Percentiles rank a stretch among this genome's conserved stretches.
phyloP scores from a whole-genome alignment of 92 coral and sea anemone genomes.

The Phymanthus crucifer region DNA sequence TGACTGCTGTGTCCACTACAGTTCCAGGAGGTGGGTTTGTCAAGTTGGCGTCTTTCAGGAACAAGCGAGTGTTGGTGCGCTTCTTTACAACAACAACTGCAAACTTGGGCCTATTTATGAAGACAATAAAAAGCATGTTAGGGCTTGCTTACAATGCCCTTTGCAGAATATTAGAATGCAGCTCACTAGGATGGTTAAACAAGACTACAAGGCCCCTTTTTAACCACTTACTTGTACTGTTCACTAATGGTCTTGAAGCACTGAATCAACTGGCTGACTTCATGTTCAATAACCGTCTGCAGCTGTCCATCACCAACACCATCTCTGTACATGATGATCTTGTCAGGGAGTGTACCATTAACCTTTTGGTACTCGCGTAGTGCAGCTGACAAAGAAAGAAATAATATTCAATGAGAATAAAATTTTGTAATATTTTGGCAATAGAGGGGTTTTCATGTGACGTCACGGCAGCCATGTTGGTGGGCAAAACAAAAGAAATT shows the following conservation, averaged over 20 bases:
- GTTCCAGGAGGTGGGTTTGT: slow-evolving; percentile 89
- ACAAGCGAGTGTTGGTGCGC: slow-evolving; percentile 80
- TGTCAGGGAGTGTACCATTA: slow-evolving; percentile 73
- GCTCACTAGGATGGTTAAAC: no score
- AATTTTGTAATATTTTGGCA: neutral
- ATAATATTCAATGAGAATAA: neutral
- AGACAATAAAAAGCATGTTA: neutral
- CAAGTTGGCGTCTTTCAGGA: slow-evolving; percentile 46
- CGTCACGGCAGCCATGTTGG: no score
- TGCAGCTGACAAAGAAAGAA: slow-evolving; percentile 54
- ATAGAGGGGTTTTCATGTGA: no score
- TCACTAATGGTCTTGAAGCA: slow-evolving; percentile 58
- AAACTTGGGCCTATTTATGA: slow-evolving; percentile 75
- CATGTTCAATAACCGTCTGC: slow-evolving; percentile 78
- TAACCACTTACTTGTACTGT: slow-evolving; percentile 60
- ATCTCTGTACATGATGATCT: slow-evolving; percentile 86
- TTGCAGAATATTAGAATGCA: no score
- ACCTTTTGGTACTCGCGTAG: slow-evolving; percentile 62
- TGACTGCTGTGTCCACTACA: slow-evolving; percentile 78
- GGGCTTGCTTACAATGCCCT: no score
- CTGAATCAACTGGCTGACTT: slow-evolving; percentile 77
- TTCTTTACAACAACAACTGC: slow-evolving; percentile 89
- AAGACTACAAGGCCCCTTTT: no score
- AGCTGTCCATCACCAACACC: slow-evolving; percentile 99
- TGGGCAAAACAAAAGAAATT: no score